Evolutionary conservation across 2,797 vertebrate genomes (phyloP), one percentile per base, ranked within the genome.

Genomic region (Crocodylus rhombifer): DNA sequence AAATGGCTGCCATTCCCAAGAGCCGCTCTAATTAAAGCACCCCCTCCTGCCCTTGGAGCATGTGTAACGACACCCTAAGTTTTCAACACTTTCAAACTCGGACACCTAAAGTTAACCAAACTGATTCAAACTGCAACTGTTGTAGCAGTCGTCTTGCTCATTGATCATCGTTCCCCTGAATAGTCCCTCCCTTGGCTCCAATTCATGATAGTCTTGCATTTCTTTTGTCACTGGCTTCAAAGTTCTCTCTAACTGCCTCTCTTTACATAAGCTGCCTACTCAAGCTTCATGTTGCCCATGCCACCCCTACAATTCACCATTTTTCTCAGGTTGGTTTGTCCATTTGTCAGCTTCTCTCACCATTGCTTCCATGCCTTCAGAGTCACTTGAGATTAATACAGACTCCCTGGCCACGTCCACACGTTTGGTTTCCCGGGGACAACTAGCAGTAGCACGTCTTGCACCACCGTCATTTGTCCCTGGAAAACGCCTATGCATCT

Each of bases 301-400:
- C 8, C 61, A 55, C 65, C 18, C 73, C 62, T 79, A 76, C 83
- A 87, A 21, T 5, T 12, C 4, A 14, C 33, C 67, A 23, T 12
- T 71, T 67, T 55, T 42, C 55, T 62, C 63, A 9, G 63, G 51
- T n/a, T 42, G 0, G 0, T 88, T 64, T 71, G 67, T 21, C 36
- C 33, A 36, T 71, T 36, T 61, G 14, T 91, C 56, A 79, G 65
- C 77, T 91, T 76, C 87, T 86, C 65, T 84, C 73, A 75, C 9
- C 12, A 30, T 51, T n/a, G 18, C 63, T 23, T 80, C n/a, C 73
- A 33, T 71, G 33, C 67, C 67, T 69, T 28, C 79, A 20, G 16
- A 42, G 7, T 33, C 57, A 17, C 82, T 60, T 57, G 20, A 36
- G 33, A 18, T 33, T 69, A 30, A 20, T 69, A 18, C 67, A 42